Percentiles rank a stretch among this genome's conserved stretches.
phyloP scores from a whole-genome alignment of 2,113 vertebrate species.

The Rhinolophus ferrumequinum region DNA sequence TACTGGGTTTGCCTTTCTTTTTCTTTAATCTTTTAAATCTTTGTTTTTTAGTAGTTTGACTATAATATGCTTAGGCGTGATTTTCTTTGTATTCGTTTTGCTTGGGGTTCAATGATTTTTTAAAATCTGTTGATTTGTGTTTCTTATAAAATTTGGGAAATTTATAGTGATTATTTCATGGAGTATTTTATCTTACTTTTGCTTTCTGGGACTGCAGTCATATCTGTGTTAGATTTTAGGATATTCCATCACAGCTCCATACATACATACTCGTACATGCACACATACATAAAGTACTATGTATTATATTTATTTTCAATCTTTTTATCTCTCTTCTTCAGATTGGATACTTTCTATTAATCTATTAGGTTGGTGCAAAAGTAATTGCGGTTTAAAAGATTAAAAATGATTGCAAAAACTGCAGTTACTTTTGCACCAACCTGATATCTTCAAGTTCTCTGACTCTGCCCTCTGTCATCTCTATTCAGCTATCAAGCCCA shows the following conservation, averaged over 20 bases:
- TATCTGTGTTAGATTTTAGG: not conserved
- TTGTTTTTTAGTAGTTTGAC: not conserved
- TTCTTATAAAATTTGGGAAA: not conserved
- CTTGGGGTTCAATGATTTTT: not conserved
- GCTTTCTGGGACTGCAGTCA: not conserved
- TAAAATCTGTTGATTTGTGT: not conserved
- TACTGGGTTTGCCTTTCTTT: not conserved
- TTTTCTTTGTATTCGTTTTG: conserved; percentile 6
- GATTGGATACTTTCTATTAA: not conserved
- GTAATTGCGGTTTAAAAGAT: too few relatives aligned
- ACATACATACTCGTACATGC: not conserved
- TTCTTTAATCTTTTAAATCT: not conserved
- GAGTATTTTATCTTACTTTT: not conserved
- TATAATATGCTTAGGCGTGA: not conserved
- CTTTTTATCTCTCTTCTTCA: not conserved
- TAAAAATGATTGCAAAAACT: too few relatives aligned
- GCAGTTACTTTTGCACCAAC: too few relatives aligned
- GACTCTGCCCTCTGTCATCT: not conserved
- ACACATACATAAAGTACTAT: not conserved
- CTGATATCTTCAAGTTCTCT: not conserved
- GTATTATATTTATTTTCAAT: not conserved
- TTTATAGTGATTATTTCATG: not conserved
- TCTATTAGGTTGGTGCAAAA: too few relatives aligned
- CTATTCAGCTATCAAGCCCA: not conserved
- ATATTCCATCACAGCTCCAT: not conserved